These are phyloP conservation scores for Oophaga pumilio DNA, from an alignment of 2,113 vertebrate genomes.

Conservation along the genomic window DNA sequence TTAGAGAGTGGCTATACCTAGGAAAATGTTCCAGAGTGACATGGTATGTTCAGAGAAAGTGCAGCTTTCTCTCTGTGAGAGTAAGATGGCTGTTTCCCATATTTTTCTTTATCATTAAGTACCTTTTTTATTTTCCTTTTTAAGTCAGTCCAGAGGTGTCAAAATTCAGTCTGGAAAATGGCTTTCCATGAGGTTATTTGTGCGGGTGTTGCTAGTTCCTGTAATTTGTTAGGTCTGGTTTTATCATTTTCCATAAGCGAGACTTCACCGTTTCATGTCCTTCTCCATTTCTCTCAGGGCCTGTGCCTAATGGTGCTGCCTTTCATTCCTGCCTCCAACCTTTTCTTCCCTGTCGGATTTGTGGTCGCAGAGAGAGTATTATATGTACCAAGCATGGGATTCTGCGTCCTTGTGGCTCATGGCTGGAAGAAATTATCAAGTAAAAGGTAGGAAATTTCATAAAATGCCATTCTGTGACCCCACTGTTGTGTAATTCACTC, in stretches of 20 bases:
- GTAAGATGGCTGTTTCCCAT: too few relatives aligned
- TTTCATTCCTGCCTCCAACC: conserved; percentile 95
- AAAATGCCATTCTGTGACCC: not conserved
- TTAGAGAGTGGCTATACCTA: too few relatives aligned
- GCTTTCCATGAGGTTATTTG: not conserved
- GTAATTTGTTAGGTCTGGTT: not conserved
- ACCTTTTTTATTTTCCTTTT: not conserved
- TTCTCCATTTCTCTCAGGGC: conserved; percentile 76
- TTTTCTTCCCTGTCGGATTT: conserved; percentile 98
- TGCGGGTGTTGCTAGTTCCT: too few relatives aligned
- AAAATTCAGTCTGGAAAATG: not conserved
- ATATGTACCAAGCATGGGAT: conserved; percentile 98
- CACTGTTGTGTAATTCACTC: too few relatives aligned
- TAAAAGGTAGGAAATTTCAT: conserved; percentile 77
- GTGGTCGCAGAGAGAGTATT: conserved; percentile 95
- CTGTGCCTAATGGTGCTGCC: conserved; percentile 92
- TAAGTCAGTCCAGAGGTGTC: not conserved
- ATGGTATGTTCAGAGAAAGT: too few relatives aligned
- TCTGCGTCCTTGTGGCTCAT: conserved; percentile 92
- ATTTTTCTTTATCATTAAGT: too few relatives aligned
- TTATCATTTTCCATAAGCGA: not conserved
- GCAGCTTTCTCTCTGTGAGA: too few relatives aligned
- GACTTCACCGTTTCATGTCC: conserved; percentile 9
- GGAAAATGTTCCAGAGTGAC: too few relatives aligned
- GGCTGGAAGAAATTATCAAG: conserved; percentile 87